These are phyloP conservation scores for Geopemphigus sp. DNA, from an alignment of 1,140 invertebrate species.

Conservation along the genomic window DNA sequence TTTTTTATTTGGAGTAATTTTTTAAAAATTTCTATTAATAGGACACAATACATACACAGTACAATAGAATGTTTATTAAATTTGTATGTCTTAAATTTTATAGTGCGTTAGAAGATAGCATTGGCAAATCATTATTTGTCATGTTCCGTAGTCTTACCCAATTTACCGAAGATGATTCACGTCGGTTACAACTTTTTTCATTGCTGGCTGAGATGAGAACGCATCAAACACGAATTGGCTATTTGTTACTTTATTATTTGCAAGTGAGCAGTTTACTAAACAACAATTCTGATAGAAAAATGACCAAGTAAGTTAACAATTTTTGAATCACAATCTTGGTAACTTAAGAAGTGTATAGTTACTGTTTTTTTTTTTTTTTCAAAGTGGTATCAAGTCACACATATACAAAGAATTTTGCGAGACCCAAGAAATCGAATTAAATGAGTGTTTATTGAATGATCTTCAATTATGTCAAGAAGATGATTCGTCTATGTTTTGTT, in stretches of 20 bases:
- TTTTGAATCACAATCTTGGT: too few species aligned
- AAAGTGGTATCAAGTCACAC: conserved; percentile 68
- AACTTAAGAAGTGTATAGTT: too few species aligned
- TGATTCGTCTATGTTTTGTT: conserved; percentile 82
- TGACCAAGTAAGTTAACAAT: conserved; percentile 58
- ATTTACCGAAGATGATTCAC: conserved; percentile 73
- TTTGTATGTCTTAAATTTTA: conserved; percentile 11
- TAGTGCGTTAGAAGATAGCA: conserved; percentile 67
- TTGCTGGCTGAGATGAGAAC: conserved; percentile 73
- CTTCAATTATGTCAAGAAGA: conserved; percentile 80
- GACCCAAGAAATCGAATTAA: conserved; percentile 74
- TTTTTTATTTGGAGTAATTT: too few species aligned
- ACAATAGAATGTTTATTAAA: too few species aligned
- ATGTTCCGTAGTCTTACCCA: conserved; percentile 74
- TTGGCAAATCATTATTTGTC: conserved; percentile 77
- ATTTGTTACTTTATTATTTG: conserved; percentile 81
- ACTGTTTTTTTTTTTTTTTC: conserved; percentile 55
- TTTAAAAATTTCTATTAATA: too few species aligned
- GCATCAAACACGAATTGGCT: conserved; percentile 73
- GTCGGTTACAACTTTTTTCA: conserved; percentile 70
- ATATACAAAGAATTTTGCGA: conserved; percentile 85
- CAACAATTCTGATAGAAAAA: conserved; percentile 57
- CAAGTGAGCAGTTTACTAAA: conserved; percentile 68
- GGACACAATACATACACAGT: too few species aligned
- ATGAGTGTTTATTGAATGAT: conserved; percentile 73